Conservation (phyloP, 2,888 invertebrate species). For the Eupithecia abbreviata region DNA sequence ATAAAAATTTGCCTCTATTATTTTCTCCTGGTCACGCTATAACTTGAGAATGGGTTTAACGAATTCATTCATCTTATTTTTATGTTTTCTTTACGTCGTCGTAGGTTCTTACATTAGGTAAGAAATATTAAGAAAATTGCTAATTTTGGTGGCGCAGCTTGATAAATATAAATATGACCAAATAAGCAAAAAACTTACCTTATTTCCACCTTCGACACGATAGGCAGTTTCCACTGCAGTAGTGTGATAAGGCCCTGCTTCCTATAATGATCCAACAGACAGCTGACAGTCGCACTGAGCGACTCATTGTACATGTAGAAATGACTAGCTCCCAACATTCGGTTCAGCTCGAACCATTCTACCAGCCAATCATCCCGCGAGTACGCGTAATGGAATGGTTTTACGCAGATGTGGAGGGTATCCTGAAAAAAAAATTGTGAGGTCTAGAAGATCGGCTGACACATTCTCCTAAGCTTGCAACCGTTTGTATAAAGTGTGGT, state of each 20-base stretch:
- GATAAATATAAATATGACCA: no score
- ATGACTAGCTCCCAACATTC: conserved; percentile 91
- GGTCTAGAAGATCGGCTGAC: no score
- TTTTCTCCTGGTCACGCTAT: no score
- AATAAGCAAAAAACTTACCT: conserved; percentile 53
- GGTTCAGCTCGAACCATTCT: conserved; percentile 95
- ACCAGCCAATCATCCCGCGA: conserved; percentile 91
- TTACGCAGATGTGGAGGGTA: conserved; percentile 92
- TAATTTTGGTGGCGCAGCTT: no score
- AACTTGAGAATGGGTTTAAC: no score
- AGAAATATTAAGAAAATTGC: no score
- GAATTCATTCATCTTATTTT: no score
- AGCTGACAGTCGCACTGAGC: conserved; percentile 90
- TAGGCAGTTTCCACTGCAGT: conserved; percentile 93
- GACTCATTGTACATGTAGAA: conserved; percentile 97
- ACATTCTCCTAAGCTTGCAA: background rate
- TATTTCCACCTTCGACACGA: conserved; percentile 94
- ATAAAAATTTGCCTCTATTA: no score
- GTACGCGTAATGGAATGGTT: conserved; percentile 95
- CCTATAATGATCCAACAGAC: conserved; percentile 88
- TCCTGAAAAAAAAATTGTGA: conserved; percentile 64
- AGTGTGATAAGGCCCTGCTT: conserved; percentile 87
- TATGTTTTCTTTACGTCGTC: no score
- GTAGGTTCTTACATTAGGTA: no score
- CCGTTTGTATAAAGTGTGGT: background rate